Base-by-base conservation (phyloP, 1,140 invertebrate genomes). In the Zaprionus capensis region DNA sequence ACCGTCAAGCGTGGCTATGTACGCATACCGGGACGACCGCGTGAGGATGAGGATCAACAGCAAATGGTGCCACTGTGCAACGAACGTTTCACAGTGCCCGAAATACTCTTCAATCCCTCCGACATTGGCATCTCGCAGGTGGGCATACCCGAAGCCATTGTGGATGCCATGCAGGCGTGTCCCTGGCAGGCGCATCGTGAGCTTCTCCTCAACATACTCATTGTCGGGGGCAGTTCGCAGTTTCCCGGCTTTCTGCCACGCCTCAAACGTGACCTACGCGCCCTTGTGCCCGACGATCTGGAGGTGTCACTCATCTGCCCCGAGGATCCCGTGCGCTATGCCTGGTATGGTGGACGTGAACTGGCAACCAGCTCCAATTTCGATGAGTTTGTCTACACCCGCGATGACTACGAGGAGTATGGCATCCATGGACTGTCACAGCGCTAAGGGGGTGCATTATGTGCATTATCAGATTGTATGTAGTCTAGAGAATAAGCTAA, bases 41-140 rank as follows among this genome's bases (percentile, higher is more conserved):
- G 81, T 3, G 59, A 62, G 9, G 90, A 91, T 38, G 86, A 91
- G 70, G 75, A 87, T 0, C 86, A 90, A 26, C 95, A 96, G 76
- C 97, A 99, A 94, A 95, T 96, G 56, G 94, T 99, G 31, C 93
- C 97, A 41, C 93, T 99, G 82, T 98, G 97, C 91, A 99, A 99
- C 91, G 98, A 98, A 93, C 93, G 97, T 59, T 99, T 99, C 93
- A 94, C 96, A 0, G 96, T 99, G 53, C 98, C 99, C 0, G 99
- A 99, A 94, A 93, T 99, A 20, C 93, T 99, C 9, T 99, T 99
- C 92, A 95, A 97, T 92, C 99, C 99, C 0, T 98, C 97, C 1
- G 98, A 99, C 94, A 96, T 99, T 63, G 98, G 98, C 3, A 97
- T 99, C 58, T 94, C 96, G 55, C 92, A 92, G 53, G 86, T 98